Base-by-base conservation (phyloP, 2,113 vertebrate species). In the Prunella fulvescens region DNA sequence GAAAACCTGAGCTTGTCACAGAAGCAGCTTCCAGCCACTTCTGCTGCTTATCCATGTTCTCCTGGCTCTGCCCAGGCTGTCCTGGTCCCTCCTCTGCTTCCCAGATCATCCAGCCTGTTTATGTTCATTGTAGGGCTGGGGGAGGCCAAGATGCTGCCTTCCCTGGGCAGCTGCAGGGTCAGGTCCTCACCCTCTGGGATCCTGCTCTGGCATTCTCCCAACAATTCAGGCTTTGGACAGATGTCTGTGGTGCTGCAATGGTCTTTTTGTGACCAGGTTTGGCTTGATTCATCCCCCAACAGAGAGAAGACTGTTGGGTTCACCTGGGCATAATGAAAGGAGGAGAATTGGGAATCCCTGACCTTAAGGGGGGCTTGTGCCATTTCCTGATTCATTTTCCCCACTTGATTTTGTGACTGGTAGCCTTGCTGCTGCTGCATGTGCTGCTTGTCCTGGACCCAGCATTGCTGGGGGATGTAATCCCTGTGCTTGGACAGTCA, bases 171-270 rank as follows among this genome's bases (percentile, higher is more conserved):
- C 88, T 85, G 44, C 25, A 3, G 2, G 3, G 31, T 86, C 53
- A n/a, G 14, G 11, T 60, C 67, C 0, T 0, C 5, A 14, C 47
- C 45, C 40, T 54, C 24, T 1, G 3, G 37, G 31, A 31, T 51
- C 37, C 22, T 35, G 11, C 66, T n/a, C 33, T 45, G 57, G n/a
- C 44, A 1, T 61, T 65, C 24, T 81, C 3, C 3, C 54, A 57
- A 0, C 45, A n/a, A 0, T 45, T 47, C 66, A 48, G 48, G 24
- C 62, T 45, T 37, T 69, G 71, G 45, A 2, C 85, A 51, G 48
- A 64, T 66, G 31, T 71, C 47, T 33, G 0, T 2, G 33, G 20
- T 19, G 71, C 82, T 90, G 48, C 23, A 37, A 0, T 7, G 11
- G 7, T 29, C 6, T 24, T 44, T 67, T 3, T 19, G 44, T 69